Evolutionary conservation across 2,888 invertebrate genomes (phyloP), one percentile per base, ranked within the genome.

Genomic region (Melolontha melolontha): DNA sequence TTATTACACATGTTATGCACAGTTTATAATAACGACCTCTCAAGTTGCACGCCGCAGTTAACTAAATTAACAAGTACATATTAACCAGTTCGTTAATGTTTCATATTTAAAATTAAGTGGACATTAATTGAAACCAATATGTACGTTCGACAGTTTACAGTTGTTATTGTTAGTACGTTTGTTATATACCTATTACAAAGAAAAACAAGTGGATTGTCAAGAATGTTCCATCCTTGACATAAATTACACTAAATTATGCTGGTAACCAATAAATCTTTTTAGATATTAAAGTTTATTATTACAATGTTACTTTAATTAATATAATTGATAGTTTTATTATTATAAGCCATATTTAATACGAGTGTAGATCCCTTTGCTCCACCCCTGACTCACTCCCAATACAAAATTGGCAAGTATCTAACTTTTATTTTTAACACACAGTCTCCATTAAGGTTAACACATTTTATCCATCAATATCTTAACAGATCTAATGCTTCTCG

Each of bases 71-170:
- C 54, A 40, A 40, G 54, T 54, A 40, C 40, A 11, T 54, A 40
- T 54, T 54, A 54, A 40, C 54, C 40, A 29, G 40, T 54, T 40
- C 39, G 54, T 54, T 54, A 54, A 40, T 54, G 16, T 54, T 54
- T 54, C 40, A 40, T 54, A 54, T 54, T 40, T 54, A 40, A 54
- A 54, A 54, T 39, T 54, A 17, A 39, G 54, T 8, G 54, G 17
- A 17, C 40, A 54, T 54, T 39, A 54, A 54, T 54, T 54, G 17
- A 54, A 54, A 54, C 54, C 54, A 16, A 54, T 54, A 54, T 17
- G 40, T 40, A 40, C 8, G 40, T 17, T 16, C 16, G 54, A 40
- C 40, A 17, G 40, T n/a, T 54, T 40, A 40, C 16, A 8, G 54
- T 40, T 54, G 40, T 16, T 40, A 40, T 39, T 54, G 54, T 17